Conservation (phyloP, 2,888 invertebrate species). For the Yponomeuta sedellus region DNA sequence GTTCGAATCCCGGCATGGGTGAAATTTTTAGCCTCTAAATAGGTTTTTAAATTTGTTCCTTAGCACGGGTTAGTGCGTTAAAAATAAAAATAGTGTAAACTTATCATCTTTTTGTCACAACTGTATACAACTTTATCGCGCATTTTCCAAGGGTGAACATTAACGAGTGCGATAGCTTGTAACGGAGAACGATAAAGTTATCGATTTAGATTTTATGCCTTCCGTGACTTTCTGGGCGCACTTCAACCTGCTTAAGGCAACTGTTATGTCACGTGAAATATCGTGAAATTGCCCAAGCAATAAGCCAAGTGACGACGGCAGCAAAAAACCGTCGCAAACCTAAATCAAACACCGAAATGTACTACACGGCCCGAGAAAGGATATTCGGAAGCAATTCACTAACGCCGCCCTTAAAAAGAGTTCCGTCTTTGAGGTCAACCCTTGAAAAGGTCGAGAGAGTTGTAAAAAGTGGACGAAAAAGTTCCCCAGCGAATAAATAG, state of each 20-base stretch:
- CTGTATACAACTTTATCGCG: neutral
- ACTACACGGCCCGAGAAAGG: neutral
- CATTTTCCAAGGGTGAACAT: neutral
- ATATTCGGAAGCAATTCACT: neutral
- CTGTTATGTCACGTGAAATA: neutral
- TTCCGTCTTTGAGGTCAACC: neutral
- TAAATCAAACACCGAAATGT: neutral
- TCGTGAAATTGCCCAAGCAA: neutral
- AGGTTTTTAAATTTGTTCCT: too few species aligned
- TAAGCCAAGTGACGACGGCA: neutral
- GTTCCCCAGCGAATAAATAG: conserved; percentile 7
- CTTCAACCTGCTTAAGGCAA: too few species aligned
- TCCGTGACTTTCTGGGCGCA: too few species aligned
- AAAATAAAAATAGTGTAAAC: too few species aligned
- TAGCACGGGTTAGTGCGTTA: too few species aligned
- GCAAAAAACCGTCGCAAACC: neutral
- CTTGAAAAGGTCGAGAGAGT: neutral
- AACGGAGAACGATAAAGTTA: neutral
- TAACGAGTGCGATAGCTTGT: neutral
- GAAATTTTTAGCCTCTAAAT: too few species aligned
- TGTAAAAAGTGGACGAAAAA: neutral
- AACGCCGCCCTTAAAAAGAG: neutral
- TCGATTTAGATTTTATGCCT: too few species aligned
- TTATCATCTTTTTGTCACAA: neutral
- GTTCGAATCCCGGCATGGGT: too few species aligned